A percentile compares a stretch with the other conserved stretches of the same genome.
These are phyloP conservation scores for Lutraria lutraria DNA, from an alignment of 2,888 invertebrate genomes.

Conservation along the genomic window DNA sequence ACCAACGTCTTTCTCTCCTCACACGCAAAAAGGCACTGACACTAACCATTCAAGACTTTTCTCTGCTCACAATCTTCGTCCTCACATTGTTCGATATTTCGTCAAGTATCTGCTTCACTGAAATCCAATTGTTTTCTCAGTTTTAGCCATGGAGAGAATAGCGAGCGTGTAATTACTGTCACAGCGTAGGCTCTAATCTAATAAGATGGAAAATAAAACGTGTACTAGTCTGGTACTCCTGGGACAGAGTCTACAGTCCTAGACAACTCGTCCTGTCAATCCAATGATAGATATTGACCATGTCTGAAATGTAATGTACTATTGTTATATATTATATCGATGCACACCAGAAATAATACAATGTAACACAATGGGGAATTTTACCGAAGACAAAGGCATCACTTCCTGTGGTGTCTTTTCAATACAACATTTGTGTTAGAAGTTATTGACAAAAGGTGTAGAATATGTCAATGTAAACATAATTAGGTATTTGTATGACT, in stretches of 20 bases:
- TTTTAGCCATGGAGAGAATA: conserved; percentile 13
- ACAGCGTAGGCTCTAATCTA: conserved; percentile 30
- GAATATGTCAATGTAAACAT: background rate
- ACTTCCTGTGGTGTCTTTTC: background rate
- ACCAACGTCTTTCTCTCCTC: conserved; percentile 7
- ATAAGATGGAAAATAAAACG: conserved; percentile 27
- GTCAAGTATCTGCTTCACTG: background rate
- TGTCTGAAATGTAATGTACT: background rate
- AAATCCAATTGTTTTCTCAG: conserved; percentile 37
- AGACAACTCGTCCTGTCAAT: conserved; percentile 9
- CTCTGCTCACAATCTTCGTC: background rate
- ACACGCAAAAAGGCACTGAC: conserved; percentile 21
- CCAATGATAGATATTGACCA: conserved; percentile 20
- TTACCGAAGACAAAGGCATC: background rate
- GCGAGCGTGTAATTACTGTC: conserved; percentile 15
- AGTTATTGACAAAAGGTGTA: background rate
- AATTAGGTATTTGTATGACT: background rate
- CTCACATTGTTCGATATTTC: conserved; percentile 25
- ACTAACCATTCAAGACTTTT: background rate
- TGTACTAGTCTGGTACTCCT: background rate
- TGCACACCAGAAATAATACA: background rate
- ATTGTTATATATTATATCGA: background rate
- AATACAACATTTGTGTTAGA: background rate
- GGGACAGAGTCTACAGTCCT: conserved; percentile 10
- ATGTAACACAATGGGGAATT: background rate